phyloP scores from a whole-genome alignment of 2,797 vertebrate species.

The Philypnodon macrostomus region DNA sequence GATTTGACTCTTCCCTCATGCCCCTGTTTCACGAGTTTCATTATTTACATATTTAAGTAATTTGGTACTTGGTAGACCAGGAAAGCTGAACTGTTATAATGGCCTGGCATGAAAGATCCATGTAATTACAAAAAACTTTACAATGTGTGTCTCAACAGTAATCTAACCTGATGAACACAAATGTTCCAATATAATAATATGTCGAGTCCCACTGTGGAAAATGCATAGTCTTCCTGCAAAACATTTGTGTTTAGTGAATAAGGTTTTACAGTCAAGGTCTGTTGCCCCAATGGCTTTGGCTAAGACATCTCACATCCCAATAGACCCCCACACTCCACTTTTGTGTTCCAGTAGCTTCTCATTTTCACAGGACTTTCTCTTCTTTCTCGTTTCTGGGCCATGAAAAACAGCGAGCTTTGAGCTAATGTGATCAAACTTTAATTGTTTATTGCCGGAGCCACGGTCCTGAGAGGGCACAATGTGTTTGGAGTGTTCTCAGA shows the following conservation, averaged over 20 bases:
- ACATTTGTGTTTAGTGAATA: background rate
- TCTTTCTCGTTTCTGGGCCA: background rate
- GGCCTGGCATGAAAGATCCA: background rate
- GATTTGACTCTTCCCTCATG: too few species aligned
- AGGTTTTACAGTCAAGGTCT: background rate
- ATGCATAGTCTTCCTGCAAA: background rate
- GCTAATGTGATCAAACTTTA: constrained; percentile 46
- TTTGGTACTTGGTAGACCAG: background rate
- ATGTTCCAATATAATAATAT: too few species aligned
- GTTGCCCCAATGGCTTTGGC: too few species aligned
- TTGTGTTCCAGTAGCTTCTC: background rate
- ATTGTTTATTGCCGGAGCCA: constrained; percentile 40
- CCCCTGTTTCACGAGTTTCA: too few species aligned
- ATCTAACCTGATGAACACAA: background rate
- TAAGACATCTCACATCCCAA: too few species aligned
- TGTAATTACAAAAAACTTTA: background rate
- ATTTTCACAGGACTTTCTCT: background rate
- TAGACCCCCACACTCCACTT: too few species aligned
- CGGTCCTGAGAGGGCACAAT: constrained; percentile 28
- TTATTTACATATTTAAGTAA: too few species aligned
- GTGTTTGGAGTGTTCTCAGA: constrained; percentile 18
- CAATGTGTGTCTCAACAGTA: background rate
- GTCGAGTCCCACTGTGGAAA: background rate
- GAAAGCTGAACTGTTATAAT: background rate
- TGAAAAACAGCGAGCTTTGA: constrained; percentile 12